A percentile compares a stretch with the other conserved stretches of the same genome.
Conservation (phyloP, 2,113 vertebrate species). For the Oncorhynchus mykiss region DNA sequence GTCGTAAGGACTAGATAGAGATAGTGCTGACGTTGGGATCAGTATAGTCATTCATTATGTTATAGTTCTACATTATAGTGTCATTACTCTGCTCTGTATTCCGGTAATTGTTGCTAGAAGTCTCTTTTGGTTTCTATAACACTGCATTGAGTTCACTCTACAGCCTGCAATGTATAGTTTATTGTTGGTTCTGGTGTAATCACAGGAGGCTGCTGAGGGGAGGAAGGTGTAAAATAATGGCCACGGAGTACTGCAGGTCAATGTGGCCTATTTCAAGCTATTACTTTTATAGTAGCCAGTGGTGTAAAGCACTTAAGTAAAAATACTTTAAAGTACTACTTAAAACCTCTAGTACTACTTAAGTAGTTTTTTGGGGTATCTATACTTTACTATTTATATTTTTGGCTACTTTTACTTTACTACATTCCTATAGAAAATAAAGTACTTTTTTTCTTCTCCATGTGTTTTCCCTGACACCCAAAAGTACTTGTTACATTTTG, state of each 20-base stretch:
- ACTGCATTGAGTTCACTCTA: slow-evolving; percentile 1
- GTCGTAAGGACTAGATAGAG: slow-evolving; percentile 63
- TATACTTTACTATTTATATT: no score
- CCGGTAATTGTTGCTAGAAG: slow-evolving; percentile 66
- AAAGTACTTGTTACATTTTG: no score
- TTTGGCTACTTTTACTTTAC: no score
- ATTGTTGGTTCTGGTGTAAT: slow-evolving; percentile 12
- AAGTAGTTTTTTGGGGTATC: no score
- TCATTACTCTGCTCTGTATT: slow-evolving; percentile 67
- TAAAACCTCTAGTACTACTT: no score
- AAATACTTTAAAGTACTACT: no score
- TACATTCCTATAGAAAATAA: no score
- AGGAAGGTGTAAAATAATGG: no score
- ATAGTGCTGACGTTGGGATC: slow-evolving; percentile 55
- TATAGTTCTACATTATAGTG: slow-evolving; percentile 66
- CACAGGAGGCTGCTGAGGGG: background rate
- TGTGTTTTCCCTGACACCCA: no score
- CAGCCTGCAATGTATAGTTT: slow-evolving; percentile 11
- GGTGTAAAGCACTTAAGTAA: no score
- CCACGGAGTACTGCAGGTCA: slow-evolving; percentile 69
- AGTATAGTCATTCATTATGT: slow-evolving; percentile 55
- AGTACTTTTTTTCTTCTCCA: no score
- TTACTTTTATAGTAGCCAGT: slow-evolving; percentile 46
- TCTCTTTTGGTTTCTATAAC: slow-evolving; percentile 39
- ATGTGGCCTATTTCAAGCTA: slow-evolving; percentile 68